phyloP scores from a whole-genome alignment of 1,140 invertebrate species.

The Helicoverpa zea region DNA sequence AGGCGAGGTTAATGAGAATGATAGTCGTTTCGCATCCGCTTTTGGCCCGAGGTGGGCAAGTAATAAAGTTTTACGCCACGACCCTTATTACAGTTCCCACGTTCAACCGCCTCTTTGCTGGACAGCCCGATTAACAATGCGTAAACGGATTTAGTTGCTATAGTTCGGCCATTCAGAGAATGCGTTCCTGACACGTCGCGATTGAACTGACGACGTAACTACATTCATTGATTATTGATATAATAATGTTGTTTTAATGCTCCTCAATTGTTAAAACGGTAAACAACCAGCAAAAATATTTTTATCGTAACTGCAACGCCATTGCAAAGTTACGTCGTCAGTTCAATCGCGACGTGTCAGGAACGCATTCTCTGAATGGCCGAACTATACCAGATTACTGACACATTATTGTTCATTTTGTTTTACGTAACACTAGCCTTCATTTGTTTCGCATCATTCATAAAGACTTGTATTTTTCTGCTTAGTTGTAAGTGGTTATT shows the following conservation, averaged over 20 bases:
- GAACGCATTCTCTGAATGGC: too few relatives aligned
- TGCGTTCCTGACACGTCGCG: too few relatives aligned
- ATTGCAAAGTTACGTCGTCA: too few relatives aligned
- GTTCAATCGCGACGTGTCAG: too few relatives aligned
- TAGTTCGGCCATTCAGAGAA: too few relatives aligned
- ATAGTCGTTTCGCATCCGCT: constrained; percentile 71
- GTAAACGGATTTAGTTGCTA: constrained; percentile 72
- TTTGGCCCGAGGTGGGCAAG: constrained; percentile 66
- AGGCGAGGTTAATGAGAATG: constrained; percentile 77
- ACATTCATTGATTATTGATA: too few relatives aligned
- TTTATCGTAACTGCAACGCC: too few relatives aligned
- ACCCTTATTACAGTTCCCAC: constrained; percentile 70
- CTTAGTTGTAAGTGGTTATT: background rate
- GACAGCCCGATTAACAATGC: constrained; percentile 73
- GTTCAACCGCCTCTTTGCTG: constrained; percentile 56
- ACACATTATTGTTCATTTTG: constrained; percentile 24
- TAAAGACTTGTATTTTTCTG: too few relatives aligned
- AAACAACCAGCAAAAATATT: too few relatives aligned
- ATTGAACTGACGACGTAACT: too few relatives aligned
- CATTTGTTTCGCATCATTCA: background rate
- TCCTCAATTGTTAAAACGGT: too few relatives aligned
- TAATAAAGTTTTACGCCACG: constrained; percentile 75
- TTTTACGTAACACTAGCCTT: constrained; percentile 2
- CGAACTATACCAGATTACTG: constrained; percentile 58
- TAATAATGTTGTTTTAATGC: too few relatives aligned